A percentile compares a stretch with the other conserved stretches of the same genome.
Conservation (phyloP, 2,888 invertebrate genomes). For the Rhagium mordax region DNA sequence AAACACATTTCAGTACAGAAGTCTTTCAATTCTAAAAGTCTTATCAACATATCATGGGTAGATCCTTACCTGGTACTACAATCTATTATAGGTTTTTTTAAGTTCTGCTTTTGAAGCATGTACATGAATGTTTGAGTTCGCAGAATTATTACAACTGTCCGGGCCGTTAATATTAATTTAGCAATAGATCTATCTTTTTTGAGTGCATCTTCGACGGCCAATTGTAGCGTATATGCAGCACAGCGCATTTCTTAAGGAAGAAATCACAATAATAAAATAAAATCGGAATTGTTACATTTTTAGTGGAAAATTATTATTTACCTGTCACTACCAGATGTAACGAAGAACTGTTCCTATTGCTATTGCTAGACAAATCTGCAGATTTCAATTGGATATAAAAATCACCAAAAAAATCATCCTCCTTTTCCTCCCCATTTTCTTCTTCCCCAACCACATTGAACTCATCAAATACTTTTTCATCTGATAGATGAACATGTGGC, state of each 20-base stretch:
- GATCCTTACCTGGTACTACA: constrained; percentile 22
- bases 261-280: background rate
- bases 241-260: constrained; percentile 11
- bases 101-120: constrained; percentile 22
- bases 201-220: constrained; percentile 19
- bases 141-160: constrained; percentile 14
- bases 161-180: constrained; percentile 5
- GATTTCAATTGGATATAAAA: background rate
- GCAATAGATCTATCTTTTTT: background rate
- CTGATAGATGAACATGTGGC: background rate
- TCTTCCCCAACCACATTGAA: background rate
- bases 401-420: constrained; percentile 2
- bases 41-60: constrained; percentile 15
- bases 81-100: constrained; percentile 25
- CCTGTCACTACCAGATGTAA: background rate
- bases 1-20: constrained; percentile 6
- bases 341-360: background rate
- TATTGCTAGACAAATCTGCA: background rate
- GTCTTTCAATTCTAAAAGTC: constrained; percentile 6
- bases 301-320: background rate
- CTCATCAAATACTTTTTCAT: constrained; percentile 4
- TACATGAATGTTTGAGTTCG: constrained; percentile 24
- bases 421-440: background rate
- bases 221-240: constrained; percentile 24
- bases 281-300: background rate